phyloP scores from a whole-genome alignment of 2,888 invertebrate genomes.

The Thera britannica region DNA sequence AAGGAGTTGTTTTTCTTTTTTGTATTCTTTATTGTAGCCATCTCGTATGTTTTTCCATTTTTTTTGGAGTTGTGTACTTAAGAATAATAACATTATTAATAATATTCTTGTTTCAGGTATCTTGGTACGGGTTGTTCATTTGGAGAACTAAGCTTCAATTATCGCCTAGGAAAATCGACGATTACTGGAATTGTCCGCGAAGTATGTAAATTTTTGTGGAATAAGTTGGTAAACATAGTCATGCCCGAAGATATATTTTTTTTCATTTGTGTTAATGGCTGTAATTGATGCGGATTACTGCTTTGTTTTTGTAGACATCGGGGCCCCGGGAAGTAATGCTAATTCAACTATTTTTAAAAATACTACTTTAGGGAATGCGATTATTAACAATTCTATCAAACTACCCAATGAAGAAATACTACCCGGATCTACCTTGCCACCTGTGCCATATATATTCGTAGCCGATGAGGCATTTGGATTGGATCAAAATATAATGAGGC shows the following conservation, averaged over 20 bases:
- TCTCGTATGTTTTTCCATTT: background rate
- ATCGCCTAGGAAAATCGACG: too few species aligned
- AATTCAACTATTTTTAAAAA: background rate
- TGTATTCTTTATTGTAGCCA: too few species aligned
- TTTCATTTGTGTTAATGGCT: background rate
- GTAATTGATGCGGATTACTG: background rate
- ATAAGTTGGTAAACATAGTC: too few species aligned
- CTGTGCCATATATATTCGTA: background rate
- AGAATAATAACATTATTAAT: background rate
- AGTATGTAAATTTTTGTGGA: too few species aligned
- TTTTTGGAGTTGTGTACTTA: conserved; percentile 1
- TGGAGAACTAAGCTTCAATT: too few species aligned
- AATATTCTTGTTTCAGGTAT: too few species aligned
- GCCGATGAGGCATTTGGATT: background rate
- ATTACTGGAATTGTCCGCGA: too few species aligned
- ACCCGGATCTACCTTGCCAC: background rate
- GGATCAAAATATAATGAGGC: background rate
- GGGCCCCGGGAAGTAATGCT: background rate
- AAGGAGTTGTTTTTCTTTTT: too few species aligned
- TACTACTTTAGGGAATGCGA: background rate
- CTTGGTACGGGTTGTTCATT: too few species aligned
- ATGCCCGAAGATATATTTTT: background rate
- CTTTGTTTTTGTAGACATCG: background rate
- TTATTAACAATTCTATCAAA: background rate
- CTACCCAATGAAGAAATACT: background rate